Percentiles rank a stretch among this genome's conserved stretches.
Evolutionary conservation across 2,113 vertebrate genomes (phyloP).

Genomic region (Hypomesus transpacificus): DNA sequence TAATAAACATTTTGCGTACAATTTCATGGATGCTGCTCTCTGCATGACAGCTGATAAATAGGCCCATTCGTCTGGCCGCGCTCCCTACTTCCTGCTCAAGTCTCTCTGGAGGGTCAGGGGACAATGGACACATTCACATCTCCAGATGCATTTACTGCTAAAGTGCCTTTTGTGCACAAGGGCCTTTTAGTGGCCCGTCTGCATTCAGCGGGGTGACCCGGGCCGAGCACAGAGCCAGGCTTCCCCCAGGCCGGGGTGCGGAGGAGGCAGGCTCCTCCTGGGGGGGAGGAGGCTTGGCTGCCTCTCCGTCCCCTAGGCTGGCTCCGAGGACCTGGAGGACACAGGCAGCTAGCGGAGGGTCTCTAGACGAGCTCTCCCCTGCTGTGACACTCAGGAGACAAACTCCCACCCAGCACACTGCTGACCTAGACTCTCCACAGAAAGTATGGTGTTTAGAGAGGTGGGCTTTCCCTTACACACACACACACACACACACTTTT

Average conservation of each 20-base stretch:
- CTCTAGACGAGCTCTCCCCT: neutral
- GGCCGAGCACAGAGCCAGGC: slow-evolving; percentile 41
- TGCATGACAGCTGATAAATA: slow-evolving; percentile 53
- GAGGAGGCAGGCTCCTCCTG: slow-evolving; percentile 28
- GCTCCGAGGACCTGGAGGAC: slow-evolving; percentile 60
- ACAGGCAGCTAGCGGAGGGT: slow-evolving; percentile 33
- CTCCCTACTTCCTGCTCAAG: slow-evolving; percentile 36
- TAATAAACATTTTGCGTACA: slow-evolving; percentile 57
- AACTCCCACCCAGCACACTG: too few relatives aligned
- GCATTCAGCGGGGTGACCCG: slow-evolving; percentile 43
- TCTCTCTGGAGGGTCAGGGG: slow-evolving; percentile 44
- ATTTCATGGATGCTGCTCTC: slow-evolving; percentile 61
- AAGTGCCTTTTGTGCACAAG: slow-evolving; percentile 72
- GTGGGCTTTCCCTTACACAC: neutral
- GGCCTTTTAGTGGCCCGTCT: slow-evolving; percentile 59
- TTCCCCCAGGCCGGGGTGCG: slow-evolving; percentile 37
- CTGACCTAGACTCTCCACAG: too few relatives aligned
- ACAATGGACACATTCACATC: slow-evolving; percentile 72
- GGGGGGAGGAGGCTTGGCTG: slow-evolving; percentile 38
- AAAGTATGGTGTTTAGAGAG: too few relatives aligned
- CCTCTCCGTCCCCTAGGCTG: slow-evolving; percentile 41
- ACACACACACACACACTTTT: slow-evolving; percentile 8
- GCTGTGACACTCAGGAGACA: too few relatives aligned
- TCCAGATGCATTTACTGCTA: slow-evolving; percentile 69
- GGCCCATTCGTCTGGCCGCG: slow-evolving; percentile 43